These are phyloP conservation scores for Drosophila nigrodunni DNA, from an alignment of 1,140 invertebrate species.

Conservation along the genomic window DNA sequence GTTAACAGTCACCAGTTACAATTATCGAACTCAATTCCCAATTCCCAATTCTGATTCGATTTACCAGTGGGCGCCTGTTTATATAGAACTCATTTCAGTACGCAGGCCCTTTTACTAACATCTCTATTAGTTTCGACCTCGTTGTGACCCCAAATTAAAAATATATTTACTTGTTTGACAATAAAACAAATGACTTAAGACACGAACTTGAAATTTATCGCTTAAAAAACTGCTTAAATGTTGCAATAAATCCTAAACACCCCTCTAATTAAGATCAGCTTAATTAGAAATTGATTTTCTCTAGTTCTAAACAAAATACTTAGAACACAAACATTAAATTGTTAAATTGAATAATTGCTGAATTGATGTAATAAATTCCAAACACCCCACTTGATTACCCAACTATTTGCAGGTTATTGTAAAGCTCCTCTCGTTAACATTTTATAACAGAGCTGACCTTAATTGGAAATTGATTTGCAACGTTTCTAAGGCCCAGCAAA, in stretches of 20 bases:
- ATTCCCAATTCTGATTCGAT: background rate
- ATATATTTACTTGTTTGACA: background rate
- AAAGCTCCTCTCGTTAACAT: slow-evolving; percentile 6
- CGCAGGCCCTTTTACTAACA: background rate
- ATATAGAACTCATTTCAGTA: slow-evolving; percentile 1
- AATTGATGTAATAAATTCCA: background rate
- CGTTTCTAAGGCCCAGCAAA: slow-evolving; percentile 43
- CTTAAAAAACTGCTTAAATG: background rate
- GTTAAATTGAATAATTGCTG: no score
- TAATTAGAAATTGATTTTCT: background rate
- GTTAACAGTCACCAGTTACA: slow-evolving; percentile 12
- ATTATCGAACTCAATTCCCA: slow-evolving; percentile 4
- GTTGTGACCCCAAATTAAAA: background rate
- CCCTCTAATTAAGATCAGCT: background rate
- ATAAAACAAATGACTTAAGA: background rate
- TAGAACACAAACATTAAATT: no score
- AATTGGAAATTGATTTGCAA: slow-evolving; percentile 18
- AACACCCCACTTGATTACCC: background rate
- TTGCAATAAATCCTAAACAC: no score
- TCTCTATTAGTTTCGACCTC: background rate
- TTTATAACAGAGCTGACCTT: slow-evolving; percentile 26
- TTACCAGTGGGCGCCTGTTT: background rate
- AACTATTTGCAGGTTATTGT: slow-evolving; percentile 1
- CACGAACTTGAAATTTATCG: background rate
- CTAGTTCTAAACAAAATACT: no score